Evolutionary conservation across 1,140 invertebrate species (phyloP), one percentile per base, ranked within the genome.

Genomic region (Neodiprion fabricii): DNA sequence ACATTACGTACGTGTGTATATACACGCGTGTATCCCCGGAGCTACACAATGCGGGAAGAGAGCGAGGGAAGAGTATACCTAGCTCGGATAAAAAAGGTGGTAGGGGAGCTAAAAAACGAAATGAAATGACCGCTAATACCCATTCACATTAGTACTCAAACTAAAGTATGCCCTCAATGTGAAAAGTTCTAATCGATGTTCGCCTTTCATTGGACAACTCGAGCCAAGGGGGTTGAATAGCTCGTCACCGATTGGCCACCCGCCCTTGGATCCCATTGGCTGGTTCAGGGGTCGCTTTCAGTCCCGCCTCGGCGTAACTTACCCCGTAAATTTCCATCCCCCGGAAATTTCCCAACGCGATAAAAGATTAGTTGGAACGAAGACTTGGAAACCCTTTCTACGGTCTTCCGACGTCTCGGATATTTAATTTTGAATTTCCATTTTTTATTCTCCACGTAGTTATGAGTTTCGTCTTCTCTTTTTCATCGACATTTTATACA

Each of bases 111-210:
- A 84, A 84, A 86, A 84, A 85, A 40, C 28, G 28, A 79, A 74
- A 80, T 85, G 82, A 86, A 85, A 85, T 83, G 83, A 82, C 83
- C 82, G 80, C 85, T 88, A 87, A 88, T 88, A 85, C 82, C 76
- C 82, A 84, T 85, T 85, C 84, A 79, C 84, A 86, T 87, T 86
- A 87, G 84, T 85, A 86, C 86, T 87, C 84, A 81, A 83, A 81
- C 81, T 83, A 85, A 86, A 87, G 85, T 83, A 82, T 80, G 81
- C 75, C 78, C 79, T 75, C 77, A 78, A 78, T 79, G 79, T 82
- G 79, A 80, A 82, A 82, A 80, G 70, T 53, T 17, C 53, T 12
- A 17, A 61, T 61, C 53, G 53, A 61, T 61, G 53, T 17, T 17
- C 11, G 53, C 11, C 11, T 17, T 17, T 17, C 53, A 61, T 61